These are phyloP conservation scores for Leuciscus idus DNA, from an alignment of 2,113 vertebrate species.

Conservation along the genomic window DNA sequence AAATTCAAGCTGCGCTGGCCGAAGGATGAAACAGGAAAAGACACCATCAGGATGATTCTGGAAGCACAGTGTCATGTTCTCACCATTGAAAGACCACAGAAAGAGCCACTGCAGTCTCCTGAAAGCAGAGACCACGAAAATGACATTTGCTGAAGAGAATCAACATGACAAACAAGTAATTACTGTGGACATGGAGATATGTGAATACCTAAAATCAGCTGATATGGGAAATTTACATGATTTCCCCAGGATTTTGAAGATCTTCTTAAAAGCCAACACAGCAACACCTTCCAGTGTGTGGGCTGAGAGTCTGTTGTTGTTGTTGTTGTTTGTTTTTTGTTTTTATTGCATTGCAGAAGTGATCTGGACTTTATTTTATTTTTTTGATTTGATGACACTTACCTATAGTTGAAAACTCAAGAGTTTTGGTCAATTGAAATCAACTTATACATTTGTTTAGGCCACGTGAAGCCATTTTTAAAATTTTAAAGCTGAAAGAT, in stretches of 20 bases:
- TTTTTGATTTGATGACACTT: background rate
- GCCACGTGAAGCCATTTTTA: no score
- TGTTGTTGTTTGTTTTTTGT: no score
- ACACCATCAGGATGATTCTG: background rate
- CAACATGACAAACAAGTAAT: background rate
- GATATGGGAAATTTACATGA: background rate
- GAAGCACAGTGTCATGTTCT: no score
- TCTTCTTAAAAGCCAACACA: background rate
- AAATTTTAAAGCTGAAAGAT: no score
- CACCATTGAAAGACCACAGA: background rate
- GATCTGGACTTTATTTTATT: background rate
- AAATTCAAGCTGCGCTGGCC: background rate
- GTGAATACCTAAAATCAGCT: no score
- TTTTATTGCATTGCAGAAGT: background rate
- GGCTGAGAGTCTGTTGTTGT: no score
- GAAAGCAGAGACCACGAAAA: background rate
- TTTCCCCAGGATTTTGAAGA: background rate
- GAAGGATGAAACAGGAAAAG: background rate
- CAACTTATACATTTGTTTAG: no score
- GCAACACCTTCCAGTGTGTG: slow-evolving; percentile 11
- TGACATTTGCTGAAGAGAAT: background rate
- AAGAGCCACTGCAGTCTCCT: background rate
- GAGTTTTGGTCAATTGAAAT: no score
- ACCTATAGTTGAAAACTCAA: no score
- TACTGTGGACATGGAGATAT: slow-evolving; percentile 2